These are phyloP conservation scores for Marasmarcha lunaedactyla DNA, from an alignment of 2,888 invertebrate species.

Conservation along the genomic window DNA sequence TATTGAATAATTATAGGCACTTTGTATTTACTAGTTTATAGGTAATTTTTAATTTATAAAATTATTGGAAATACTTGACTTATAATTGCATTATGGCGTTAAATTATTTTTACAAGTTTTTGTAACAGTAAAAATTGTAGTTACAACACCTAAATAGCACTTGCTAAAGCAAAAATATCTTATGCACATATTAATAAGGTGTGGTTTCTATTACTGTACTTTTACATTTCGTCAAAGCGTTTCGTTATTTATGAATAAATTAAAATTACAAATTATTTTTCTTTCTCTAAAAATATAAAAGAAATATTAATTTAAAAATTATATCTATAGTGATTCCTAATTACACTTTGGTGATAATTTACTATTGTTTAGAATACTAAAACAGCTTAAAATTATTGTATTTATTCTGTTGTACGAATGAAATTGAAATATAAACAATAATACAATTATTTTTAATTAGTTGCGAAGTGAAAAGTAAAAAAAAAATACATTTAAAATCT, in stretches of 20 bases:
- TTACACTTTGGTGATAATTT: constrained; percentile 68
- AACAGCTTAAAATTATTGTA: neutral
- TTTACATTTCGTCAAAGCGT: too few relatives aligned
- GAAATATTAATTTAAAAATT: neutral
- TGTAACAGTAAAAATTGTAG: too few relatives aligned
- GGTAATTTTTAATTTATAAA: neutral
- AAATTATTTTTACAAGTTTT: neutral
- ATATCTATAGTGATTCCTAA: constrained; percentile 54
- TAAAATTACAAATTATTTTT: constrained; percentile 16
- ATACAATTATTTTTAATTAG: too few relatives aligned
- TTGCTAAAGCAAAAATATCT: too few relatives aligned
- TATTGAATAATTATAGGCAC: constrained; percentile 48
- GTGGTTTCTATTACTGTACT: too few relatives aligned
- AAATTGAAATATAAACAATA: neutral
- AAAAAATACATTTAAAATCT: too few relatives aligned
- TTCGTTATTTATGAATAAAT: too few relatives aligned
- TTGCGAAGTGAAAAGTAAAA: too few relatives aligned
- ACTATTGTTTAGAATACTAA: constrained; percentile 38
- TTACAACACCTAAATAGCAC: too few relatives aligned
- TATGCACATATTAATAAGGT: too few relatives aligned
- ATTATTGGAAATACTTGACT: neutral
- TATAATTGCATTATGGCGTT: neutral
- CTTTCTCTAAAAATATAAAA: too few relatives aligned
- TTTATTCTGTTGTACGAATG: neutral
- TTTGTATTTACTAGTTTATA: constrained; percentile 19